Base-by-base conservation (phyloP, 2,888 invertebrate species). In the Fragum sueziense region DNA sequence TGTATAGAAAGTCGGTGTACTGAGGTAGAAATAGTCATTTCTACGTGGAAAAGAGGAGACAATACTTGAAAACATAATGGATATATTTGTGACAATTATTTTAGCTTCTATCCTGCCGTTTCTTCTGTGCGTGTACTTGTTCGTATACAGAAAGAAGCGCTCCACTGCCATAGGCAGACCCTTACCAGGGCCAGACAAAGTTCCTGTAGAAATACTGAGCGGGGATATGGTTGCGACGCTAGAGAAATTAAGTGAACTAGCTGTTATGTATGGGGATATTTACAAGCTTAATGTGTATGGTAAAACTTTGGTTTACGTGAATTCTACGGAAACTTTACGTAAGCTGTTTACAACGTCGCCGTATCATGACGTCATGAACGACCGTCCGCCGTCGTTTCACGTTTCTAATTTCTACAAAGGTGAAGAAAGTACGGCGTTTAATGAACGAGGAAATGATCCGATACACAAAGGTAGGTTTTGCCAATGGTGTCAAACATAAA, bases 301-400 rank as follows among this genome's bases (percentile, higher is more conserved):
- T 41, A 11, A 67, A 34, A 67, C 67, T 25, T 37, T 67, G 37
- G 27, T 67, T 2, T 37, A 41, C 67, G 41, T 67, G 22, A 67
- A 41, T 25, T 9, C 41, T 11, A 25, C 27, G n/a, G 41, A 67
- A 41, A 9, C 41, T 9, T 41, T 67, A 67, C 67, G 67, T 61
- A 61, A 61, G 4, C 61, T 61, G 61, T 61, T 61, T 33, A 61
- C 33, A 33, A 25, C 61, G n/a, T 6, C 33, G 27, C 61, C 61
- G 61, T 61, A 61, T 33, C 11, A 27, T 61, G 61, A 61, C 33
- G 61, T 27, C 29, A 61, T 27, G 61, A 61, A 31, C 33, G 61
- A 61, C 20, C 61, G 61, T 9, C 61, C 61, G n/a, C 33, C 31
- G 17, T 9, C 11, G 11, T 61, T 61, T 33, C 33, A 33, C 20